phyloP scores from a whole-genome alignment of 2,888 invertebrate genomes.

The Lasioglossum morio region DNA sequence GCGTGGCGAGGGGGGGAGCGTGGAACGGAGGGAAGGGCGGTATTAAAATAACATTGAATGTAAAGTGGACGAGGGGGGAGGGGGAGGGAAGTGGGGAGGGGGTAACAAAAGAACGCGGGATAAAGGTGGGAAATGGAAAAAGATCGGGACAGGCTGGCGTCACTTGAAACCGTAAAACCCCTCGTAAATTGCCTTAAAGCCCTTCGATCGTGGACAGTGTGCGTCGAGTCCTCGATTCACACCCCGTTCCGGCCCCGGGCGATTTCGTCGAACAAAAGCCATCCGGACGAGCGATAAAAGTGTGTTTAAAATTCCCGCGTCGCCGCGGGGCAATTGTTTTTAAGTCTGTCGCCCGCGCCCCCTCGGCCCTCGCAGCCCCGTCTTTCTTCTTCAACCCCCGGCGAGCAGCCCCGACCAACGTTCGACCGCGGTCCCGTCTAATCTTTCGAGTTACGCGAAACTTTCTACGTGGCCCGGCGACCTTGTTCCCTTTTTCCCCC shows the following conservation, averaged over 20 bases:
- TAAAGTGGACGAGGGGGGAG: constrained; percentile 22
- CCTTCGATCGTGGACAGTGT: constrained; percentile 61
- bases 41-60: constrained; percentile 47
- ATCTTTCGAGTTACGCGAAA: constrained; percentile 76
- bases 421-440: constrained; percentile 59
- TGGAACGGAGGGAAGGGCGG: not conserved
- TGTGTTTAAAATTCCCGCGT: constrained; percentile 79
- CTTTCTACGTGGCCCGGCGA: constrained; percentile 62
- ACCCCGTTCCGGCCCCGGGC: constrained; percentile 40
- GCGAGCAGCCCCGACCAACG: constrained; percentile 18
- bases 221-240: constrained; percentile 54
- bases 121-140: constrained; percentile 29
- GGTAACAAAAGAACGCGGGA: not conserved
- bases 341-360: constrained; percentile 71
- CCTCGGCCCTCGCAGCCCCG: constrained; percentile 18
- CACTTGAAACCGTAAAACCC: constrained; percentile 66
- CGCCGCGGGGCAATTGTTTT: constrained; percentile 79
- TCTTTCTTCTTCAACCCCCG: not conserved
- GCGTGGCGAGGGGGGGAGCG: too few relatives aligned
- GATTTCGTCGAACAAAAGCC: constrained; percentile 62
- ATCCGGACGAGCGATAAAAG: constrained; percentile 73
- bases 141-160: constrained; percentile 51
- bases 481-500: not conserved
- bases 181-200: constrained; percentile 68
- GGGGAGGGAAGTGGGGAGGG: not conserved